Percentiles rank a stretch among this genome's conserved stretches.
These are phyloP conservation scores for Eptatretus burgeri DNA, from an alignment of 2,113 vertebrate genomes.

Conservation along the genomic window DNA sequence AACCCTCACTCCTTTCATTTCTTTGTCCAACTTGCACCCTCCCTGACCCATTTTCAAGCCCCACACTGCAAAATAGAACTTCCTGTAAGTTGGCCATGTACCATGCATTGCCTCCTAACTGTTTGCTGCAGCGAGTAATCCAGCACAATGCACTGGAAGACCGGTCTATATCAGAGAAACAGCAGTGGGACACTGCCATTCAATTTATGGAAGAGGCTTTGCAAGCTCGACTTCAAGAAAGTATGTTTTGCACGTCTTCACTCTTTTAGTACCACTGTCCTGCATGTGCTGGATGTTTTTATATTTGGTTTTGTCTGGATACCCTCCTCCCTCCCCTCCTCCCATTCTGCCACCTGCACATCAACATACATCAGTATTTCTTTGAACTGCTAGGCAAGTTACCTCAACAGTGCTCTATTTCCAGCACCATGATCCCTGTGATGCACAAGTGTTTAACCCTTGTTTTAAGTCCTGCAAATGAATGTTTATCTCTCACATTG, in stretches of 20 bases:
- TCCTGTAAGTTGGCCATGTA: not conserved
- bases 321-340: too few relatives aligned
- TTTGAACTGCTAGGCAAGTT: too few relatives aligned
- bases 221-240: conserved; percentile 63
- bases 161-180: conserved; percentile 79
- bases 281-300: too few relatives aligned
- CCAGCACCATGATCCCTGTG: too few relatives aligned
- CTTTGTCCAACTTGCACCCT: too few relatives aligned
- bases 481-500: conserved; percentile 6
- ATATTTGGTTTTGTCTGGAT: too few relatives aligned
- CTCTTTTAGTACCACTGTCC: not conserved
- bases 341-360: too few relatives aligned
- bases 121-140: conserved; percentile 43
- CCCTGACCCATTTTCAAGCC: not conserved
- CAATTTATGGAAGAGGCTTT: conserved; percentile 93
- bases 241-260: conserved; percentile 21
- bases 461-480: not conserved
- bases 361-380: too few relatives aligned
- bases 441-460: too few relatives aligned
- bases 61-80: not conserved
- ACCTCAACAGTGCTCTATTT: too few relatives aligned
- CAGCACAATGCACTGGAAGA: conserved; percentile 96
- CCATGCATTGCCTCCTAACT: conserved; percentile 4
- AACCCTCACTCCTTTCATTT: too few relatives aligned
- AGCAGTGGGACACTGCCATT: conserved; percentile 94